Conservation (phyloP, 2,797 vertebrate genomes). For the Pseudochirops corinnae region DNA sequence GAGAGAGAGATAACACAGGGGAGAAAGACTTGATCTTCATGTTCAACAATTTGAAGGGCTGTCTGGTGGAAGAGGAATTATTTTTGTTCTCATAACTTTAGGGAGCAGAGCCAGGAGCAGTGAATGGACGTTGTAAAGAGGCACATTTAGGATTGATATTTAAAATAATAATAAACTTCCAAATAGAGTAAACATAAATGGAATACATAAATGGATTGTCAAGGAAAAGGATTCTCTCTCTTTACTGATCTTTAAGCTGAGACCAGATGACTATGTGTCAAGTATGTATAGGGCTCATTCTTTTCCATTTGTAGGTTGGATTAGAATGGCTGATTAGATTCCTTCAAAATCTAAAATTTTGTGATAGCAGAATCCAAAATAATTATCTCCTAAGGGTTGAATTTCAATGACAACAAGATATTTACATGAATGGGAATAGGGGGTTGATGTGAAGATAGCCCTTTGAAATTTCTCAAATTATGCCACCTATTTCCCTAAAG, state of each 20-base stretch:
- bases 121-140: neutral
- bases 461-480: neutral
- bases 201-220: neutral
- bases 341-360: neutral
- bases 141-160: neutral
- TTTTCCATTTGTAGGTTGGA: neutral
- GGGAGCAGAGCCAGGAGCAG: neutral
- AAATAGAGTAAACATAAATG: neutral
- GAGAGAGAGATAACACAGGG: neutral
- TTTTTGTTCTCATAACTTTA: neutral
- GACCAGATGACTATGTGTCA: neutral
- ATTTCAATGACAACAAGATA: neutral
- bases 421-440: neutral
- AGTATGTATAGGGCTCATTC: neutral
- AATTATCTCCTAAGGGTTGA: neutral
- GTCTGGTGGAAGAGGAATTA: neutral
- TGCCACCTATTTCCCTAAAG: neutral
- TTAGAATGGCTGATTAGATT: neutral
- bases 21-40: neutral
- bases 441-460: neutral
- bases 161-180: neutral
- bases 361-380: neutral
- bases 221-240: neutral
- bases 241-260: neutral
- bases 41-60: neutral